Evolutionary conservation across 2,797 vertebrate species (phyloP).

Genomic region (Meda fulgida): DNA sequence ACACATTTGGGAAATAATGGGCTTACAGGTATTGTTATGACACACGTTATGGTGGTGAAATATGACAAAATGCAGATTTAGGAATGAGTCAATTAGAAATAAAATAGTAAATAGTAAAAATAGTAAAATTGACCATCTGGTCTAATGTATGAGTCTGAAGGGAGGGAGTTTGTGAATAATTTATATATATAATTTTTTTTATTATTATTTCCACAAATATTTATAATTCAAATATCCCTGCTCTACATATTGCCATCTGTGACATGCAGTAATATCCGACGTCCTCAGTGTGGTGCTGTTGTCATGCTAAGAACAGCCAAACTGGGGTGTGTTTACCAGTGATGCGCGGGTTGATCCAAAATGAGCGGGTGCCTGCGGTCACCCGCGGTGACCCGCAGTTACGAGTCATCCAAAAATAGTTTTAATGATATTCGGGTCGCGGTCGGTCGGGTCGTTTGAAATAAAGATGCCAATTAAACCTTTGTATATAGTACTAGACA

Average conservation of each 20-base stretch:
- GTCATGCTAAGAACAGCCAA: background rate
- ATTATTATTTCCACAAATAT: background rate
- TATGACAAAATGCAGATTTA: background rate
- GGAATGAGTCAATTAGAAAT: background rate
- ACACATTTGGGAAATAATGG: background rate
- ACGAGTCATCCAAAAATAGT: too few species aligned
- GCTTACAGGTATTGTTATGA: background rate
- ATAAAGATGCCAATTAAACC: too few species aligned
- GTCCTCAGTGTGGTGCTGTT: conserved; percentile 26
- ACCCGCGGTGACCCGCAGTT: too few species aligned
- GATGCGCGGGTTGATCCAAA: too few species aligned
- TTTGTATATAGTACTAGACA: too few species aligned
- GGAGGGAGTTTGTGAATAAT: background rate
- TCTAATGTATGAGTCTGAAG: background rate
- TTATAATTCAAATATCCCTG: background rate
- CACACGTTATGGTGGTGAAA: background rate
- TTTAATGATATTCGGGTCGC: too few species aligned
- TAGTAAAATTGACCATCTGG: background rate
- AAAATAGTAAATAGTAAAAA: background rate
- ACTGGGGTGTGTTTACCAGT: background rate
- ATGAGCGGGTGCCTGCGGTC: too few species aligned
- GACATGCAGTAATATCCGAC: background rate
- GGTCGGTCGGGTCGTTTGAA: too few species aligned
- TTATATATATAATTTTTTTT: too few species aligned
- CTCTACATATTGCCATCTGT: background rate